phyloP scores from a whole-genome alignment of 2,888 invertebrate genomes.

The Apodemia hepburni region DNA sequence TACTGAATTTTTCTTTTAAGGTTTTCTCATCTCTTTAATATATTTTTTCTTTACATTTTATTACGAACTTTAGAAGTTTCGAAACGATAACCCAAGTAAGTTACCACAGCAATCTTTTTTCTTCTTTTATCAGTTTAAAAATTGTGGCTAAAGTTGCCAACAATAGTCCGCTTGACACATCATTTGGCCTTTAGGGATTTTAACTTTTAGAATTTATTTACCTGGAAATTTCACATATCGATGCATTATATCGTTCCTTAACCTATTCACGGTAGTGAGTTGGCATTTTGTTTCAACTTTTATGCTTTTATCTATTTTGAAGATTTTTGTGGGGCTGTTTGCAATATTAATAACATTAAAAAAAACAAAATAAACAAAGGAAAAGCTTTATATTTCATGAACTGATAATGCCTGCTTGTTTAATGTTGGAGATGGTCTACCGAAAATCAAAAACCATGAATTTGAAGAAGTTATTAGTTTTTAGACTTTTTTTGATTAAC shows the following conservation, averaged over 20 bases:
- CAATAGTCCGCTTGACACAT: neutral
- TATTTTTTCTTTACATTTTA: slow-evolving; percentile 4
- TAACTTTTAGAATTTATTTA: neutral
- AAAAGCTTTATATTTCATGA: too few relatives aligned
- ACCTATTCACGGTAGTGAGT: neutral
- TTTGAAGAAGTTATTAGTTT: too few relatives aligned
- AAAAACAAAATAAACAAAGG: too few relatives aligned
- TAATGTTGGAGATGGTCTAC: too few relatives aligned
- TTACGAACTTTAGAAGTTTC: slow-evolving; percentile 4
- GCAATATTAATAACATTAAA: too few relatives aligned
- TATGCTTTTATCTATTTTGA: too few relatives aligned
- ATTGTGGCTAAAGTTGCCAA: neutral
- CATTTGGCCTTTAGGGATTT: neutral
- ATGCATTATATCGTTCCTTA: neutral
- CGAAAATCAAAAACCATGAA: too few relatives aligned
- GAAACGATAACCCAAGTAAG: neutral
- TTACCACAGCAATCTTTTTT: neutral
- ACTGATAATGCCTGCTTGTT: too few relatives aligned
- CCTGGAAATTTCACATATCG: neutral
- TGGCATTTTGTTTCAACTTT: neutral
- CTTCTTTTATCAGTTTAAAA: neutral
- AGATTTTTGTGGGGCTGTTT: too few relatives aligned
- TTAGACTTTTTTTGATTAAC: too few relatives aligned
- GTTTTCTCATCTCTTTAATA: neutral
- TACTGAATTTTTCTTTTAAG: neutral